phyloP scores from a whole-genome alignment of 2,113 vertebrate genomes.

The Carlito syrichta region DNA sequence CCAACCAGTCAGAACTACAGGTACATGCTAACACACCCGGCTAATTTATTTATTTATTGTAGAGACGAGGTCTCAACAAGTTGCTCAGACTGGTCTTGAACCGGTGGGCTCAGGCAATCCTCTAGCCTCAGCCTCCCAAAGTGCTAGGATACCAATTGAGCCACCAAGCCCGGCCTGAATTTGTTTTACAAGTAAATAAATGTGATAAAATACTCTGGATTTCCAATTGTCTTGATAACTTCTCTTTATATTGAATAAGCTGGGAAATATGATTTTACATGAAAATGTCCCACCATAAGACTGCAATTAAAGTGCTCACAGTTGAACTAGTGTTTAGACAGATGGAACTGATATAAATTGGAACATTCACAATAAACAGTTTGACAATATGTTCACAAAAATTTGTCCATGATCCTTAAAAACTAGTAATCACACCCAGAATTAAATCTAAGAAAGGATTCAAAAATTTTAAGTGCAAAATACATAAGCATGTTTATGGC shows the following conservation, averaged over 20 bases:
- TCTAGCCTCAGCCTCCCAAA: too few relatives aligned
- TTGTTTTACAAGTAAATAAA: not conserved
- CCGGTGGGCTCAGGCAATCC: too few relatives aligned
- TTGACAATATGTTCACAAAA: not conserved
- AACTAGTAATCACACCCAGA: not conserved
- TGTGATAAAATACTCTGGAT: not conserved
- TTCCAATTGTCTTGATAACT: not conserved
- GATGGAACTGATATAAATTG: not conserved
- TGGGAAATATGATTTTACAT: not conserved
- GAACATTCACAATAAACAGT: not conserved
- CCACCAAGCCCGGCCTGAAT: too few relatives aligned
- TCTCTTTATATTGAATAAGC: not conserved
- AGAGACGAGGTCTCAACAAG: too few relatives aligned
- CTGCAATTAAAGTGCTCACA: not conserved
- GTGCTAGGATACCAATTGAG: too few relatives aligned
- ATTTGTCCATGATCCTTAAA: not conserved
- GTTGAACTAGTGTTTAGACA: not conserved
- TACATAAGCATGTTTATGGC: not conserved
- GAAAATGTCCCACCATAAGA: not conserved
- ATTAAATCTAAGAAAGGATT: not conserved
- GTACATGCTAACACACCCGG: too few relatives aligned
- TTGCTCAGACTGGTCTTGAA: too few relatives aligned
- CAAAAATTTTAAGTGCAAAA: not conserved
- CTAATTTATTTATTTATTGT: too few relatives aligned
- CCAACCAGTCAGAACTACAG: too few relatives aligned